Conservation (phyloP, 2,888 invertebrate genomes). For the Cynaeus angustus region DNA sequence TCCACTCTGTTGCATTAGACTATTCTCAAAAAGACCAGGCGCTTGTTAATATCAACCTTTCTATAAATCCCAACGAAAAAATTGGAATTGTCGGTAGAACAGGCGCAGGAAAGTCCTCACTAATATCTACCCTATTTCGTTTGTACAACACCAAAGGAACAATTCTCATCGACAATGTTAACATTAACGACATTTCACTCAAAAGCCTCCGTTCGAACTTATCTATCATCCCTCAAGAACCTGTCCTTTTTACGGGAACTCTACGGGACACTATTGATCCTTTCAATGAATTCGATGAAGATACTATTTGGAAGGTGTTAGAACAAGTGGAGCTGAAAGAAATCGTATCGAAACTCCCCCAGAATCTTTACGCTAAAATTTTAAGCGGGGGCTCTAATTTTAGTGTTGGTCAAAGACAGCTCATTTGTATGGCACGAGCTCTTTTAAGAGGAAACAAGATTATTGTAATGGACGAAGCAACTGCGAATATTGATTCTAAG, state of each 20-base stretch:
- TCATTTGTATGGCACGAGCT: conserved; percentile 80
- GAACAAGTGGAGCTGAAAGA: conserved; percentile 87
- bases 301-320: conserved; percentile 86
- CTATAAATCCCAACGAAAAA: conserved; percentile 80
- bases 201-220: conserved; percentile 83
- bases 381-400: conserved; percentile 77
- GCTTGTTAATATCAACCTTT: conserved; percentile 80
- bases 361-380: conserved; percentile 78
- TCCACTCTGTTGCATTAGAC: conserved; percentile 79
- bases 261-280: conserved; percentile 93
- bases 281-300: conserved; percentile 86
- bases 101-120: conserved; percentile 86
- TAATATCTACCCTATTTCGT: conserved; percentile 85
- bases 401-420: conserved; percentile 74
- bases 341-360: conserved; percentile 76
- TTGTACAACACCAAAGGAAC: conserved; percentile 83
- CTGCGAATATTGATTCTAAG: conserved; percentile 84
- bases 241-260: conserved; percentile 89
- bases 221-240: conserved; percentile 90
- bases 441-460: conserved; percentile 68
- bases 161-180: conserved; percentile 85
- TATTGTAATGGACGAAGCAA: conserved; percentile 77
- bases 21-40: conserved; percentile 82
- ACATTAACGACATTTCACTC: conserved; percentile 80
- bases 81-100: conserved; percentile 87